Conservation (phyloP, 2,113 vertebrate genomes). For the Clarias batrachus region DNA sequence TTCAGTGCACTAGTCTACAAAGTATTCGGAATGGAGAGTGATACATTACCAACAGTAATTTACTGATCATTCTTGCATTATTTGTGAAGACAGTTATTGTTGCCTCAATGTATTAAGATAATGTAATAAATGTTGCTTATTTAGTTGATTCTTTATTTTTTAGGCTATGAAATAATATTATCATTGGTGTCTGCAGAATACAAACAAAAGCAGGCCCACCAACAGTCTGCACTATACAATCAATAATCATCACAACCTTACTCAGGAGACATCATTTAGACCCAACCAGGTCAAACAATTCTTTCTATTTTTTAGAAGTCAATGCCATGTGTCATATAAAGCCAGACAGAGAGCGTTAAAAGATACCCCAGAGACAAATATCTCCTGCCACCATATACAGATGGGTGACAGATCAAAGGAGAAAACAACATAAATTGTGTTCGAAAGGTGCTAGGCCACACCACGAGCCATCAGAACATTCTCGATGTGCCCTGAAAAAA, state of each 20-base stretch:
- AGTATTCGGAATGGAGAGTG: conserved; percentile 25
- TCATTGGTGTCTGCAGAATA: not conserved
- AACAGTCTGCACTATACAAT: not conserved
- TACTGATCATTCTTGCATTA: conserved; percentile 30
- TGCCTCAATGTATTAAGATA: not conserved
- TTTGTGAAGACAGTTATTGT: not conserved
- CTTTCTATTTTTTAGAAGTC: conserved; percentile 24
- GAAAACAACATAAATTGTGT: not conserved
- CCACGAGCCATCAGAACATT: not conserved
- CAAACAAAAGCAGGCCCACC: not conserved
- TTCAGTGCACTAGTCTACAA: conserved; percentile 4
- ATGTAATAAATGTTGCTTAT: not conserved
- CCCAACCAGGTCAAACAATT: conserved; percentile 24
- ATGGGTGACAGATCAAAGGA: not conserved
- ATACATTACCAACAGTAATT: conserved; percentile 28
- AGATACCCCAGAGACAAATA: conserved; percentile 16
- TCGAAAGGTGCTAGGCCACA: not conserved
- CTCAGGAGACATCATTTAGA: conserved; percentile 35
- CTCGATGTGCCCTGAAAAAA: not conserved
- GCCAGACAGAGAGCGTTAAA: conserved; percentile 33
- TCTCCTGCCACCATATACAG: conserved; percentile 3
- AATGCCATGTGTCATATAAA: conserved; percentile 42
- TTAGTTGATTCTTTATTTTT: not conserved
- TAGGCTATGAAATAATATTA: not conserved
- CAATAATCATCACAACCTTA: not conserved